Evolutionary conservation across 1,140 invertebrate genomes (phyloP).

Genomic region (Ectropis grisescens): DNA sequence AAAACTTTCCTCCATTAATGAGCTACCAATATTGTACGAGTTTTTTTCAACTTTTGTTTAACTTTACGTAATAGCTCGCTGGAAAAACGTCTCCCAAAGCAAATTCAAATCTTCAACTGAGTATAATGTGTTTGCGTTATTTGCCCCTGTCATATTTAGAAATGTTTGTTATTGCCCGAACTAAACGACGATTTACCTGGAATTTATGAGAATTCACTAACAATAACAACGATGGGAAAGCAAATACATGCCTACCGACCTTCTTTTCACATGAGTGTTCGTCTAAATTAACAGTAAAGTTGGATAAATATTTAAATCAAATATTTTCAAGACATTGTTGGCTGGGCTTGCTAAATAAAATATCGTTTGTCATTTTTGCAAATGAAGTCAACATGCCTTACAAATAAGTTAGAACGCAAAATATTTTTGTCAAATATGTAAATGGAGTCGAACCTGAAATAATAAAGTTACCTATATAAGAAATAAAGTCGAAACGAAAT

Average conservation of each 20-base stretch:
- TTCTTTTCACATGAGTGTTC: neutral
- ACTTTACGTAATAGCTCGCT: constrained; percentile 27
- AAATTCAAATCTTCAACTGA: constrained; percentile 25
- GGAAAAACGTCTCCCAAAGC: constrained; percentile 23
- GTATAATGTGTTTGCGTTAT: constrained; percentile 28
- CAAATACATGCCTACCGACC: constrained; percentile 19
- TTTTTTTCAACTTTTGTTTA: constrained; percentile 44
- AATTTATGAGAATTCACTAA: constrained; percentile 34
- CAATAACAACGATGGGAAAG: constrained; percentile 41
- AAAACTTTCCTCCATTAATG: constrained; percentile 64
- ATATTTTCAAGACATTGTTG: constrained; percentile 10
- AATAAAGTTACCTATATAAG: too few species aligned
- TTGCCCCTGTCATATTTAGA: constrained; percentile 23
- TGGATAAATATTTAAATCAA: constrained; percentile 19
- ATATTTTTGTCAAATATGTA: too few species aligned
- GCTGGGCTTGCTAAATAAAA: neutral
- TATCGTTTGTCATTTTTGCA: constrained; percentile 6
- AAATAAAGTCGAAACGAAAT: too few species aligned
- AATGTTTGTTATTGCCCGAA: constrained; percentile 31
- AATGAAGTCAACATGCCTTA: constrained; percentile 6
- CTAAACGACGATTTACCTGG: constrained; percentile 28
- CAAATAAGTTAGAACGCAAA: neutral
- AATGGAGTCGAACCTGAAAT: too few species aligned
- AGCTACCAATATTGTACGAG: constrained; percentile 55
- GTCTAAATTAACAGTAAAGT: constrained; percentile 12